Percentiles rank a stretch among this genome's conserved stretches.
Conservation (phyloP, 1,140 invertebrate species). For the Contarinia nasturtii region DNA sequence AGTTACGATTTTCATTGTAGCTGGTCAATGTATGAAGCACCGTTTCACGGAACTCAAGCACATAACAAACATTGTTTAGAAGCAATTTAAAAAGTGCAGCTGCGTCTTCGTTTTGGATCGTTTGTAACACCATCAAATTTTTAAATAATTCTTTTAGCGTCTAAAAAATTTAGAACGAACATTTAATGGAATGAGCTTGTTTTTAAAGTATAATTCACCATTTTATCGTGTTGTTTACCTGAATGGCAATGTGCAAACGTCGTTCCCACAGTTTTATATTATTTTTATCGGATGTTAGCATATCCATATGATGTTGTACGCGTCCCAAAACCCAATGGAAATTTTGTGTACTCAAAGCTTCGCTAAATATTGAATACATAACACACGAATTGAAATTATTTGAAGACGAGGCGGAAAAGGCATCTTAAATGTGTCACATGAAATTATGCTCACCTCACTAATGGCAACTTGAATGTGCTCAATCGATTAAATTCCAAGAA, state of each 20-base stretch:
- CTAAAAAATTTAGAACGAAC: conserved; percentile 17
- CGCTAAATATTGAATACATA: conserved; percentile 31
- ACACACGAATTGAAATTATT: conserved; percentile 8
- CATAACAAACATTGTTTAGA: conserved; percentile 85
- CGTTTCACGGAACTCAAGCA: conserved; percentile 84
- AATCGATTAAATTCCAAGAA: conserved; percentile 95
- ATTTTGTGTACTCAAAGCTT: conserved; percentile 71
- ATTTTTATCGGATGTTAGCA: conserved; percentile 71
- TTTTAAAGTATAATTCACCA: conserved; percentile 3
- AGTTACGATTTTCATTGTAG: conserved; percentile 74
- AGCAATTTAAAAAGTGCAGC: conserved; percentile 62
- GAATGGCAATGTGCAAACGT: conserved; percentile 59
- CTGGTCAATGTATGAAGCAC: conserved; percentile 57
- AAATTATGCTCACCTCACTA: conserved; percentile 49
- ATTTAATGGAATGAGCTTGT: conserved; percentile 6
- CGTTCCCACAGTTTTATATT: conserved; percentile 64
- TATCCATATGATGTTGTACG: conserved; percentile 76
- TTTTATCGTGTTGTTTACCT: conserved; percentile 29
- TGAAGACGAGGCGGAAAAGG: too few species aligned
- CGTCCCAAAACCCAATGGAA: conserved; percentile 89
- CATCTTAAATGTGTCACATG: neutral
- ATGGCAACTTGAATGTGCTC: conserved; percentile 64
- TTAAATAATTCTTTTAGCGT: conserved; percentile 49
- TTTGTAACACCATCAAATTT: conserved; percentile 67
- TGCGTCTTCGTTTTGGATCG: conserved; percentile 41